A percentile compares a stretch with the other conserved stretches of the same genome.
Evolutionary conservation across 2,797 vertebrate genomes (phyloP).

Genomic region (Hydrophis major): DNA sequence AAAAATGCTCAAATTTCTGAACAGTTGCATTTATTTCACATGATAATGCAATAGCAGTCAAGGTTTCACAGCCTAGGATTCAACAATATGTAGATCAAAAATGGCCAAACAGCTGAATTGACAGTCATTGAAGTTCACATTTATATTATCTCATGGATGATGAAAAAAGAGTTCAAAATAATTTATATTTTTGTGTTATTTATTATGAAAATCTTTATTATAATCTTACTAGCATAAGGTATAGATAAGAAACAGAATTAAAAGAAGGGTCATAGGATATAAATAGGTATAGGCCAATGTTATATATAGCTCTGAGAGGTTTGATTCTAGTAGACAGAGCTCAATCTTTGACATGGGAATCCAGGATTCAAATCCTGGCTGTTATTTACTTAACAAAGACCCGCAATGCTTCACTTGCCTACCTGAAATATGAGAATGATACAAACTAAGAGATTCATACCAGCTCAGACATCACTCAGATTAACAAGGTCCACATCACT

Average conservation of each 20-base stretch:
- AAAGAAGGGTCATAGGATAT: neutral
- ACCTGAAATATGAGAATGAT: too few species aligned
- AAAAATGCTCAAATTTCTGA: neutral
- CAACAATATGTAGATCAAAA: neutral
- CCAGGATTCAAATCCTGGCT: too few species aligned
- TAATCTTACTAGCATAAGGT: neutral
- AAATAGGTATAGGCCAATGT: neutral
- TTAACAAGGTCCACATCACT: too few species aligned
- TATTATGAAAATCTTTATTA: neutral
- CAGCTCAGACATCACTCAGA: too few species aligned
- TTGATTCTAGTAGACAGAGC: too few species aligned
- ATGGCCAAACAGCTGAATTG: neutral
- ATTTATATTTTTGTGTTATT: neutral
- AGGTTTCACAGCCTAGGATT: neutral
- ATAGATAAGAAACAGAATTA: neutral
- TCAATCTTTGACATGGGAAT: too few species aligned
- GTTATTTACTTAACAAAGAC: too few species aligned
- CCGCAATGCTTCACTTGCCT: too few species aligned
- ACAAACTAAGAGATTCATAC: too few species aligned
- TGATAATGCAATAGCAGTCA: neutral
- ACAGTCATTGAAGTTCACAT: neutral
- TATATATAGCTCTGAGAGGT: neutral
- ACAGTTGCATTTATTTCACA: neutral
- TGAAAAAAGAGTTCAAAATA: neutral
- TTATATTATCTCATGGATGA: neutral